phyloP scores from a whole-genome alignment of 2,888 invertebrate genomes.

The Eristalinus aeneus region DNA sequence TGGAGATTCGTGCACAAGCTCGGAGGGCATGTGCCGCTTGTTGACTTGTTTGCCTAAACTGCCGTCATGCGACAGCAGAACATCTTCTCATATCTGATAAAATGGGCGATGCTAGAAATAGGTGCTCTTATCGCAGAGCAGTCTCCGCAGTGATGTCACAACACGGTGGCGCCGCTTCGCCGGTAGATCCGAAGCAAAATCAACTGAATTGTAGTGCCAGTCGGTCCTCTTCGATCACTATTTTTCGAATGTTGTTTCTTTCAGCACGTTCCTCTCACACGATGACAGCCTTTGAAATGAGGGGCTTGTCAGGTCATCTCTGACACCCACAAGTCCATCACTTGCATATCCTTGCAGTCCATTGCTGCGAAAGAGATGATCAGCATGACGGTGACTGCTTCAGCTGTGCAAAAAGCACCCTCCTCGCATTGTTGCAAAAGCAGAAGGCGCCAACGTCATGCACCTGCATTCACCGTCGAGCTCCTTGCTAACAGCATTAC shows the following conservation, averaged over 20 bases:
- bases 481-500: background rate
- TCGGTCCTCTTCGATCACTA: background rate
- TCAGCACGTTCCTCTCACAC: background rate
- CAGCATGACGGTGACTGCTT: background rate
- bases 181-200: background rate
- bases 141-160: background rate
- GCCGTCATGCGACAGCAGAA: background rate
- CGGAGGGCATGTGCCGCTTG: background rate
- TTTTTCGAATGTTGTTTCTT: background rate
- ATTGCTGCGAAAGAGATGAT: background rate
- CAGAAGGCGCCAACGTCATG: background rate
- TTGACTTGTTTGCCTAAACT: background rate
- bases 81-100: background rate
- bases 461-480: background rate
- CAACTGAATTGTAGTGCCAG: background rate
- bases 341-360: background rate
- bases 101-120: background rate
- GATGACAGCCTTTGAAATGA: background rate
- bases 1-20: background rate
- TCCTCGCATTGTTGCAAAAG: background rate
- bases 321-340: background rate
- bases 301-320: background rate
- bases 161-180: background rate
- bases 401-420: background rate
- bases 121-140: background rate